Evolutionary conservation across 2,113 vertebrate genomes (phyloP).

Genomic region (Tupaia chinensis): DNA sequence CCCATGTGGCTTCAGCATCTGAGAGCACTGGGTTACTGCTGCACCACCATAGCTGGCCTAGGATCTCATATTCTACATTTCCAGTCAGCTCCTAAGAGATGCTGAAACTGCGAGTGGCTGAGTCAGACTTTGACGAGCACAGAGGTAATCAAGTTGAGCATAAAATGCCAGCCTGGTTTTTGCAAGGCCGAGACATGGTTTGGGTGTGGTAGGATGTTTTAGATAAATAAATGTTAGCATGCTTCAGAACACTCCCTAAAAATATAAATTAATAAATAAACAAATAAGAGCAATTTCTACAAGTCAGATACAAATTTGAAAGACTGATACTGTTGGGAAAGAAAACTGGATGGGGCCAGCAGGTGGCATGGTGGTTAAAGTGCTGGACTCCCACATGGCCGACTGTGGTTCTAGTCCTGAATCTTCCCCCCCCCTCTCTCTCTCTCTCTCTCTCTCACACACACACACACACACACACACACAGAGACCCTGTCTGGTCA

Average conservation of each 20-base stretch:
- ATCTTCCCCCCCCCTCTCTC: too few relatives aligned
- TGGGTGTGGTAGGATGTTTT: not conserved
- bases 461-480: too few relatives aligned
- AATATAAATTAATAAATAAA: not conserved
- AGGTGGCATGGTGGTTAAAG: too few relatives aligned
- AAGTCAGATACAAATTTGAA: conserved; percentile 28
- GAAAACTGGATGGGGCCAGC: not conserved
- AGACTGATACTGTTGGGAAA: not conserved
- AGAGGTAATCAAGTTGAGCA: not conserved
- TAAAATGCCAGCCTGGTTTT: not conserved
- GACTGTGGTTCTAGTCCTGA: too few relatives aligned
- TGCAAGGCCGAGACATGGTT: not conserved
- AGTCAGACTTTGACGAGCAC: not conserved
- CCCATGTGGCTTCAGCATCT: too few relatives aligned
- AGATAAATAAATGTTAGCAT: not conserved
- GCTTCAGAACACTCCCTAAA: not conserved
- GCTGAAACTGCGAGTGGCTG: not conserved
- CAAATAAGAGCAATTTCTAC: not conserved
- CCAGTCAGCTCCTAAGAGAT: not conserved
- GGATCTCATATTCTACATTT: not conserved
- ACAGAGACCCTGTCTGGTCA: too few relatives aligned
- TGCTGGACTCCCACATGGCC: too few relatives aligned
- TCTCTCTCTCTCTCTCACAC: too few relatives aligned
- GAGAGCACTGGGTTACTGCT: too few relatives aligned
- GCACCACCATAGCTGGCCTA: too few relatives aligned